Evolutionary conservation across 2,797 vertebrate genomes (phyloP), one percentile per base, ranked within the genome.

Genomic region (Onychomys arenicola): DNA sequence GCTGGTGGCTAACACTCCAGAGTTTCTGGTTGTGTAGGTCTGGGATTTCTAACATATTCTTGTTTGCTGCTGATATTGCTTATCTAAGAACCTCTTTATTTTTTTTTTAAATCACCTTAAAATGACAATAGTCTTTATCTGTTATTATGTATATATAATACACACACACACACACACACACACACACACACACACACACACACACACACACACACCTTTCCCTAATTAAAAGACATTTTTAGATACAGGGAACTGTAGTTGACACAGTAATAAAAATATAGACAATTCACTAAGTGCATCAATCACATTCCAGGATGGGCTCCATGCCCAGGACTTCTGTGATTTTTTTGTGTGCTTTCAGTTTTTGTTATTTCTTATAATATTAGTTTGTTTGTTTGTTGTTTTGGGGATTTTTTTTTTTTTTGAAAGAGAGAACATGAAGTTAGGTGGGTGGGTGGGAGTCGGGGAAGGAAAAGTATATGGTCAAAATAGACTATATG

Each of bases 21-120:
- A 55, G 14, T 84, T 93, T 89, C 69, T 87, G 57, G 85, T 85
- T 89, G 73, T 76, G 17, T n/a, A 89, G 9, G 40, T 85, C 34
- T 37, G 16, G 40, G 34, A 49, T 94, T 95, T 92, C 52, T 90
- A 94, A 94, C 37, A 93, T 61, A 95, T 27, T 80, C 34, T 57
- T 46, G 82, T 61, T 61, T 57, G 40, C 73, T 43, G 17, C 43
- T 76, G 34, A 77, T 49, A 34, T 16, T 75, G 78, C 23, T 55
- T 27, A 43, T 89, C 75, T 92, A 55, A 89, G 78, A 92, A 46
- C 83, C 32, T 11, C 2, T 46, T 37, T 32, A 8, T 29, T 46
- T 77, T 76, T 77, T 76, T 49, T 17, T 71, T 55, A 55, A 71
- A 71, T 71, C n/a, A 71, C 34, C 67, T 71, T 71, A 71, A 76